Percentiles rank a stretch among this genome's conserved stretches.
These are phyloP conservation scores for Parotocinclus haroldoi DNA, from an alignment of 2,797 vertebrate species.

Conservation along the genomic window DNA sequence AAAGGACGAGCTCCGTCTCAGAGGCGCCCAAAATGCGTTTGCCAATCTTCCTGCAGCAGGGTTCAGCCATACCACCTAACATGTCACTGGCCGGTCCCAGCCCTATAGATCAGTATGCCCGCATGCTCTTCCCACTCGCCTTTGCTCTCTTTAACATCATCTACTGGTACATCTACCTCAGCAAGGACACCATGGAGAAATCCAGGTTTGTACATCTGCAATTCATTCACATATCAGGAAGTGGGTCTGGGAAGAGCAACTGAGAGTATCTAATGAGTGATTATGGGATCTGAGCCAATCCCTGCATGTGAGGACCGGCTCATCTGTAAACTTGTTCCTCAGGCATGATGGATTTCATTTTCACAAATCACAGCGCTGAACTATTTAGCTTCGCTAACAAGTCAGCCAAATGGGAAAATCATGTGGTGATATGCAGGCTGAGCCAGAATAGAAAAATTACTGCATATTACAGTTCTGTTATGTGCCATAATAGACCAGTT, in stretches of 20 bases:
- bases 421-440: constrained; percentile 1
- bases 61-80: constrained; percentile 66
- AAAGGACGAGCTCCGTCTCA: constrained; percentile 76
- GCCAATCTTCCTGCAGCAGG: constrained; percentile 69
- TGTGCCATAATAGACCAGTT: background rate
- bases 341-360: constrained; percentile 15
- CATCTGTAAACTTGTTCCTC: background rate
- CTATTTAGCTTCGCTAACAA: constrained; percentile 10
- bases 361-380: background rate
- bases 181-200: constrained; percentile 85
- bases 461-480: constrained; percentile 4
- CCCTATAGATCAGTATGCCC: constrained; percentile 86
- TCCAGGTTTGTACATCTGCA: constrained; percentile 44
- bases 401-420: background rate
- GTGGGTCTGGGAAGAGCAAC: background rate
- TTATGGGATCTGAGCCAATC: background rate
- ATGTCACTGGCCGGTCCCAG: constrained; percentile 79
- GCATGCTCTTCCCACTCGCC: constrained; percentile 85
- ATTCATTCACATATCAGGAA: background rate
- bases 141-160: constrained; percentile 89
- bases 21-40: constrained; percentile 59
- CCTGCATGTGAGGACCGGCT: background rate
- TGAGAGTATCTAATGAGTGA: background rate
- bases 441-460: background rate
- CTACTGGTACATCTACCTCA: constrained; percentile 90